Conservation (phyloP, 2,113 vertebrate species). For the Xiphophorus maculatus region DNA sequence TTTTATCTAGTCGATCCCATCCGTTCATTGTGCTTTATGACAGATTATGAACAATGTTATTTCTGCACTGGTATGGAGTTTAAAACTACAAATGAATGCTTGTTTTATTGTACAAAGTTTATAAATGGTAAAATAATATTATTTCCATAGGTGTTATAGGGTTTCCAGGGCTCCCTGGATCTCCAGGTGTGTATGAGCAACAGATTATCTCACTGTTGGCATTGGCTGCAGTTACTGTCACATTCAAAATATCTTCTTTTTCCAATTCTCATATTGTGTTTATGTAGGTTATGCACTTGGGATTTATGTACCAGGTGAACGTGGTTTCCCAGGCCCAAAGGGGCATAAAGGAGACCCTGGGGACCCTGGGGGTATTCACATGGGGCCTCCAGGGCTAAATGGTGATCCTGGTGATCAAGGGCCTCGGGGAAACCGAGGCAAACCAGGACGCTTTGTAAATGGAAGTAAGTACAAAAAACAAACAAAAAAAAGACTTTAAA, state of each 20-base stretch:
- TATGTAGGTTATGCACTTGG: constrained; percentile 31
- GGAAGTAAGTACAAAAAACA: constrained; percentile 36
- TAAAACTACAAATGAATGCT: not conserved
- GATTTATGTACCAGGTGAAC: constrained; percentile 60
- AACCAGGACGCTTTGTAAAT: constrained; percentile 74
- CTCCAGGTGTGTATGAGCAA: constrained; percentile 48
- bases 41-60: not conserved
- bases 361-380: constrained; percentile 79
- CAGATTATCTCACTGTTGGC: not conserved
- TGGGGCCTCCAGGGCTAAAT: constrained; percentile 78
- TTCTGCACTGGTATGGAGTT: too few species aligned
- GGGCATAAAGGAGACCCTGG: constrained; percentile 88
- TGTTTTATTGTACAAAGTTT: constrained; percentile 9
- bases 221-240: not conserved
- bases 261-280: not conserved
- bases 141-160: constrained; percentile 50
- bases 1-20: too few species aligned
- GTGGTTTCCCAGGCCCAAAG: constrained; percentile 81
- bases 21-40: too few species aligned
- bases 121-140: too few species aligned
- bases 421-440: constrained; percentile 82
- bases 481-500: not conserved
- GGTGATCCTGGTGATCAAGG: constrained; percentile 83
- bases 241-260: not conserved
- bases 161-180: constrained; percentile 52